Base-by-base conservation (phyloP, 2,888 invertebrate genomes). In the Meteorus colon region DNA sequence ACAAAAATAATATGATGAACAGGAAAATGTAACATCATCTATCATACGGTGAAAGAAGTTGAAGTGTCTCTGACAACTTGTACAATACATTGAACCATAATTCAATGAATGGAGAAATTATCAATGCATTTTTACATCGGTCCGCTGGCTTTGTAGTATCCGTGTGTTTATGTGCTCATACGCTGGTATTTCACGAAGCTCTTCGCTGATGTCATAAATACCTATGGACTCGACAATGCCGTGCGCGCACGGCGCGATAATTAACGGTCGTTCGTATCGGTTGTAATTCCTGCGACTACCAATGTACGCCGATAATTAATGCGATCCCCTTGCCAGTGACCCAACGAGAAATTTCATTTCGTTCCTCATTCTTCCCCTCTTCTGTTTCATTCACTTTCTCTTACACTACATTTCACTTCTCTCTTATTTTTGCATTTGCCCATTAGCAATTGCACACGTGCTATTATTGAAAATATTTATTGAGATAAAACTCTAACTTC, bases 141-240 rank as follows among this genome's bases (percentile, higher is more conserved):
- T 31, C 45, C 19, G 29, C 41, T 29, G 45, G 24, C 27, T 8
- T 34, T 34, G 8, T 8, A 31, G 37, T 31, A 27, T 27, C 14
- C 69, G 48, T 37, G 74, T 63, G 69, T 34, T 62, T 31, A 34
- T 55, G 71, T 67, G 71, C 68, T 68, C 72, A 68, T 73, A 41
- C 41, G 12, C 8, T 41, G 12, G 8, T 2, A 12, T 12, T 5
- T 10, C 12, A 68, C 48, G 68, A 59, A 31, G 37, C 48, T 69
- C 63, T 73, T 77, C 75, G 77, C 74, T 71, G 74, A 74, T 70
- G 74, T 77, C 79, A 71, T 77, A 79, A 79, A 79, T 79, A 77
- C 75, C 79, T 75, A 73, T 75, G 68, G 71, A 59, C 74, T 73
- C 55, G 75, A 10, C 41, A 41, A 41, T 41, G 41, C 41, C n/a